These are phyloP conservation scores for Corythoichthys intestinalis DNA, from an alignment of 2,113 vertebrate species.

Conservation along the genomic window DNA sequence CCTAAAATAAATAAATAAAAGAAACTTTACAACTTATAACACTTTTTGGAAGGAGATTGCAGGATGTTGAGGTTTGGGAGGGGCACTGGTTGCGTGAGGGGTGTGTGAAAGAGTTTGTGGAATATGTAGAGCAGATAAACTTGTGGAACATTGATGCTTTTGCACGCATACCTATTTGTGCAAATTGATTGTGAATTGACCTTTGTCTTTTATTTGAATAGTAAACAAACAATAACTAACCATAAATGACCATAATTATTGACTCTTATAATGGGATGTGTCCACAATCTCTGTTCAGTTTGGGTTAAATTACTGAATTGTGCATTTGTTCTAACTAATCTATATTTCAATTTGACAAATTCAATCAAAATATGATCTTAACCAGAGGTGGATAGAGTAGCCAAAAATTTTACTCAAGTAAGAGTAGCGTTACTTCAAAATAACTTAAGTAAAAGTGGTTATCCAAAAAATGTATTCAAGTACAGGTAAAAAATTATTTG, in stretches of 20 bases:
- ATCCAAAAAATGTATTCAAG: too few relatives aligned
- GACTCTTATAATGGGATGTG: background rate
- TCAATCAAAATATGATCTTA: background rate
- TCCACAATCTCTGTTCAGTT: too few relatives aligned
- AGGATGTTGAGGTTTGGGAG: constrained; percentile 63
- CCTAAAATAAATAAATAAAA: too few relatives aligned
- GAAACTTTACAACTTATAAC: background rate
- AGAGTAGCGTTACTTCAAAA: too few relatives aligned
- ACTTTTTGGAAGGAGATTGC: constrained; percentile 31
- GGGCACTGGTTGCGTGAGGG: constrained; percentile 30
- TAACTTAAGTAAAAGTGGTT: too few relatives aligned
- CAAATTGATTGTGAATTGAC: background rate
- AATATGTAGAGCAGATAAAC: constrained; percentile 43
- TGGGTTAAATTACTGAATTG: constrained; percentile 1
- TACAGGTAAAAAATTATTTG: too few relatives aligned
- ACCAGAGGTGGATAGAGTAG: background rate
- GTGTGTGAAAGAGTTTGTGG: constrained; percentile 50
- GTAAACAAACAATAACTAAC: background rate
- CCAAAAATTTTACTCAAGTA: too few relatives aligned
- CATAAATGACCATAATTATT: background rate
- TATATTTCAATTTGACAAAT: too few relatives aligned
- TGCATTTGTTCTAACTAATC: background rate
- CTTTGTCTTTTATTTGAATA: background rate
- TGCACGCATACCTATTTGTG: background rate
- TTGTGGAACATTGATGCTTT: background rate